Conservation (phyloP, 2,888 invertebrate genomes). For the Amphipoea lucens region DNA sequence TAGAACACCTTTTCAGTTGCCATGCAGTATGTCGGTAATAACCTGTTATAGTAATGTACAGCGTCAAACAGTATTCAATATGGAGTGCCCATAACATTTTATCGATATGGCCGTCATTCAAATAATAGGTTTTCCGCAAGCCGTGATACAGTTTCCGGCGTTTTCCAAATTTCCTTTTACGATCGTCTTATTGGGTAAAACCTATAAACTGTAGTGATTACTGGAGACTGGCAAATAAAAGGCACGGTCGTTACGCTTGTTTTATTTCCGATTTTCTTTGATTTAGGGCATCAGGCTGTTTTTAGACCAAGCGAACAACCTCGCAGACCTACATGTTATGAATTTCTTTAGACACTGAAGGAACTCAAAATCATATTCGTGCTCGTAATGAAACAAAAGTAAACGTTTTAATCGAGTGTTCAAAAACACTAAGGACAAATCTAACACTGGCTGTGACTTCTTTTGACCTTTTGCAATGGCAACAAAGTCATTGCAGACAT, state of each 20-base stretch:
- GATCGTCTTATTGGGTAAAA: conserved; percentile 57
- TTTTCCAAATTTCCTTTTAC: conserved; percentile 64
- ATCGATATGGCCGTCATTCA: conserved; percentile 20
- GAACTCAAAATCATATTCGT: background rate
- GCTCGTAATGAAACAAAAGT: background rate
- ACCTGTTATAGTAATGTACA: conserved; percentile 29
- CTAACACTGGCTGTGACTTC: background rate
- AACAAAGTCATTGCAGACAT: background rate
- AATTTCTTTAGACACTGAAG: conserved; percentile 13
- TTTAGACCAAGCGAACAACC: conserved; percentile 4
- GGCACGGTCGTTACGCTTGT: conserved; percentile 47
- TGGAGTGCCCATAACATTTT: conserved; percentile 14
- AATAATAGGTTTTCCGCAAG: conserved; percentile 24
- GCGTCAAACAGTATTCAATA: conserved; percentile 23
- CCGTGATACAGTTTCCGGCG: conserved; percentile 15
- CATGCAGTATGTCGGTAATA: conserved; percentile 3
- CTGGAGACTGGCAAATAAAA: conserved; percentile 42
- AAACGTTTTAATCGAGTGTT: conserved; percentile 2
- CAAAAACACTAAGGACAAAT: background rate
- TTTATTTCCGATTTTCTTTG: conserved; percentile 47
- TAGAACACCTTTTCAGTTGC: background rate
- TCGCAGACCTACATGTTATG: conserved; percentile 4
- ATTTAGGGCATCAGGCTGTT: conserved; percentile 35
- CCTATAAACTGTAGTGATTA: conserved; percentile 25
- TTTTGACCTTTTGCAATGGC: conserved; percentile 8